Percentiles rank a stretch among this genome's conserved stretches.
Conservation (phyloP, 2,888 invertebrate species). For the Macropis europaea region DNA sequence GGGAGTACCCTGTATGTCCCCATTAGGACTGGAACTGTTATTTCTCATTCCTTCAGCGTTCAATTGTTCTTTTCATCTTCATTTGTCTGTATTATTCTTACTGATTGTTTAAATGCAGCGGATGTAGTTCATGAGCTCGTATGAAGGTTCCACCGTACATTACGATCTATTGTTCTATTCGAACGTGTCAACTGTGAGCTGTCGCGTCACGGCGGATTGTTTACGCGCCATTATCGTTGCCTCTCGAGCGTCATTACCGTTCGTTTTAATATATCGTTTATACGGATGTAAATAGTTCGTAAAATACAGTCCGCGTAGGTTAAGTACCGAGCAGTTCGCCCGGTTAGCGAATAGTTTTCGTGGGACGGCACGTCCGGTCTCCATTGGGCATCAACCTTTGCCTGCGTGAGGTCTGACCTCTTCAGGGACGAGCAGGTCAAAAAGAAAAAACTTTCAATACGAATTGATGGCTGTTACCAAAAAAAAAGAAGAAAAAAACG, state of each 20-base stretch:
- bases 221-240: conserved; percentile 3
- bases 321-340: conserved; percentile 10
- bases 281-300: conserved; percentile 47
- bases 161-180: conserved; percentile 35
- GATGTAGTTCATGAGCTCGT: too few relatives aligned
- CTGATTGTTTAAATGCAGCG: too few relatives aligned
- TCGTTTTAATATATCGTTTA: conserved; percentile 47
- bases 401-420: neutral
- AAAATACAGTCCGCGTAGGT: conserved; percentile 32
- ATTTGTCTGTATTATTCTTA: too few relatives aligned
- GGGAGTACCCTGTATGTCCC: too few relatives aligned
- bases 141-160: too few relatives aligned
- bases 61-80: too few relatives aligned
- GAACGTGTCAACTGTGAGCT: neutral
- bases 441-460: too few relatives aligned
- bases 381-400: conserved; percentile 9
- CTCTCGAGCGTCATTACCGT: conserved; percentile 32
- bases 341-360: conserved; percentile 11
- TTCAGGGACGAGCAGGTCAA: too few relatives aligned
- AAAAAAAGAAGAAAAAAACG: too few relatives aligned
- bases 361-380: conserved; percentile 12
- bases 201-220: neutral
- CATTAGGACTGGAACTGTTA: too few relatives aligned
- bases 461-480: too few relatives aligned
- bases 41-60: too few relatives aligned